A percentile compares a stretch with the other conserved stretches of the same genome.
Conservation (phyloP, 2,113 vertebrate species). For the Ageneiosus marmoratus region DNA sequence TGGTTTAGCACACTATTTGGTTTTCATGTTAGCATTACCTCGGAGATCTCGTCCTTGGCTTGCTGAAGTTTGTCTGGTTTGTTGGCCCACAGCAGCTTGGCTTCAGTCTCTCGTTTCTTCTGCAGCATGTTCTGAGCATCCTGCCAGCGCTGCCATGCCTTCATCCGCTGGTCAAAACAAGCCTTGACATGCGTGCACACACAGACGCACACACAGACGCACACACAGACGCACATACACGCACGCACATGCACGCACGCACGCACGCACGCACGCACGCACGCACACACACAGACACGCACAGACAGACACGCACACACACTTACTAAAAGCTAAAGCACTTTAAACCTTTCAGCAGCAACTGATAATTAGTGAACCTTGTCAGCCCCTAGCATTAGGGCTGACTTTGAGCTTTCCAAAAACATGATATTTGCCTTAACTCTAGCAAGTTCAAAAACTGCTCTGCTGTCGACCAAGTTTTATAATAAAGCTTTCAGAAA, state of each 20-base stretch:
- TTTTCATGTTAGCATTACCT: slow-evolving; percentile 72
- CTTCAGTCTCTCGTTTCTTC: slow-evolving; percentile 93
- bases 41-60: slow-evolving; percentile 92
- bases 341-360: background rate
- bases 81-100: slow-evolving; percentile 94
- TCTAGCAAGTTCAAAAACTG: background rate
- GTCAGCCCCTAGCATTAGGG: background rate
- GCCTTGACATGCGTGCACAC: slow-evolving; percentile 69
- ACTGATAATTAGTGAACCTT: background rate
- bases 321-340: background rate
- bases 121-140: slow-evolving; percentile 87
- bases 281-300: too few species aligned
- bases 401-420: background rate
- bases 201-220: background rate
- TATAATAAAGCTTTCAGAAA: background rate
- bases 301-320: background rate
- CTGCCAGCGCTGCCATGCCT: slow-evolving; percentile 97
- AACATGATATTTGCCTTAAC: background rate
- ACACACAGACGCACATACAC: too few species aligned
- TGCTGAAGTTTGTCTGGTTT: slow-evolving; percentile 96
- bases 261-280: background rate
- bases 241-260: background rate
- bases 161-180: slow-evolving; percentile 96
- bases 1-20: background rate
- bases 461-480: background rate